phyloP scores from a whole-genome alignment of 2,888 invertebrate species.

The Cactoblastis cactorum region DNA sequence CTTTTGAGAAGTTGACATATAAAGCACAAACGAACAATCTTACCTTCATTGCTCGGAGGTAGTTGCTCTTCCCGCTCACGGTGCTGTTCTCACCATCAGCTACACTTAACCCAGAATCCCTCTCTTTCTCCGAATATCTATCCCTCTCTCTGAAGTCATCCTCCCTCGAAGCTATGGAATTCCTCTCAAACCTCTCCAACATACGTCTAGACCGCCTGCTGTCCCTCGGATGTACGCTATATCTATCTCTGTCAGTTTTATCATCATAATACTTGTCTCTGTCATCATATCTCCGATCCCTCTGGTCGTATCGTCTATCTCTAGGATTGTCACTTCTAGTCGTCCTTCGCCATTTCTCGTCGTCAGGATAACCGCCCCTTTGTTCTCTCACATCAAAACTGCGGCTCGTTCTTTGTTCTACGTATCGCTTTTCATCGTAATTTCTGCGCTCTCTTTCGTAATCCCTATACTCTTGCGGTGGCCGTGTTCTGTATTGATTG shows the following conservation, averaged over 20 bases:
- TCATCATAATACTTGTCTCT: slow-evolving; percentile 45
- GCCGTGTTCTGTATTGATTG: slow-evolving; percentile 34
- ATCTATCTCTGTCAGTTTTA: slow-evolving; percentile 36
- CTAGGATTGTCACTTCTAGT: slow-evolving; percentile 48
- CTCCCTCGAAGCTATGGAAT: slow-evolving; percentile 54
- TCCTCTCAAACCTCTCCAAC: slow-evolving; percentile 52
- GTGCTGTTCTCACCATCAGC: slow-evolving; percentile 66
- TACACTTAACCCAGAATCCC: slow-evolving; percentile 65
- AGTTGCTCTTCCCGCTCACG: slow-evolving; percentile 61
- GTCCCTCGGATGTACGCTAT: slow-evolving; percentile 33
- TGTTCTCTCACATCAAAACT: slow-evolving; percentile 49
- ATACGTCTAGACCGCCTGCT: slow-evolving; percentile 38
- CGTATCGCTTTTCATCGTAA: slow-evolving; percentile 41
- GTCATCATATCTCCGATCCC: slow-evolving; percentile 40
- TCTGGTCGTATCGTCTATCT: slow-evolving; percentile 38
- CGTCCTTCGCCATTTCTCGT: slow-evolving; percentile 42
- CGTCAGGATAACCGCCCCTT: slow-evolving; percentile 43
- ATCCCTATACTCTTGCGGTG: slow-evolving; percentile 27
- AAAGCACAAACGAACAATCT: slow-evolving; percentile 14
- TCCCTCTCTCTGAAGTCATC: slow-evolving; percentile 49
- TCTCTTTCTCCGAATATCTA: slow-evolving; percentile 56
- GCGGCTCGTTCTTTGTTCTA: slow-evolving; percentile 56
- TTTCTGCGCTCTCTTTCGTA: slow-evolving; percentile 37
- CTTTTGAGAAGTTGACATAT: not conserved
- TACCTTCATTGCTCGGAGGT: slow-evolving; percentile 64